These are phyloP conservation scores for Chironomus tepperi DNA, from an alignment of 1,140 invertebrate genomes.

Conservation along the genomic window DNA sequence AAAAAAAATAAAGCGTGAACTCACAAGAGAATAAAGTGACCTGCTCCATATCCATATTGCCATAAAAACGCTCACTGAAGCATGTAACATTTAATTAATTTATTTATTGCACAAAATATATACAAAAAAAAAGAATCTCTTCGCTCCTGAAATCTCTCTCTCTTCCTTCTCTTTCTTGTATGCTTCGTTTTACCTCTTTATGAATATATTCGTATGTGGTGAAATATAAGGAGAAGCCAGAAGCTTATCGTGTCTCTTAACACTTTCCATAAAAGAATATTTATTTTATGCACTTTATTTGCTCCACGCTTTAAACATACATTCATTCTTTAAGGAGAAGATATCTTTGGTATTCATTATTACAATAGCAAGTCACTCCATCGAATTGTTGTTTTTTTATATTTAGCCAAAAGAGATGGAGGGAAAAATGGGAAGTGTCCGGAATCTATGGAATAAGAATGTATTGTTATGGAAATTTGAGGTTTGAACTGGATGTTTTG, in stretches of 20 bases:
- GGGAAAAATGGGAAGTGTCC: too few relatives aligned
- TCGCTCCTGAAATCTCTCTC: background rate
- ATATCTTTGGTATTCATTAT: background rate
- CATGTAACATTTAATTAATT: slow-evolving; percentile 23
- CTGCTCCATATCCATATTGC: slow-evolving; percentile 10
- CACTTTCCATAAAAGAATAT: slow-evolving; percentile 22
- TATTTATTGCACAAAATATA: slow-evolving; percentile 23
- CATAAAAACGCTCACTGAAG: slow-evolving; percentile 16
- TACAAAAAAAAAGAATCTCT: background rate
- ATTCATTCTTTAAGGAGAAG: background rate
- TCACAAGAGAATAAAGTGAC: slow-evolving; percentile 14
- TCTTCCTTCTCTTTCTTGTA: background rate
- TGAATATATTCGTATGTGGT: background rate
- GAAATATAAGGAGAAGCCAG: background rate
- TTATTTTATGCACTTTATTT: slow-evolving; percentile 22
- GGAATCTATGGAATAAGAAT: too few relatives aligned
- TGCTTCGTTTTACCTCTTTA: background rate
- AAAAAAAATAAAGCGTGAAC: slow-evolving; percentile 9
- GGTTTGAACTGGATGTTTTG: too few relatives aligned
- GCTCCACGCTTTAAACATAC: background rate
- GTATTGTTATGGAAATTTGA: too few relatives aligned
- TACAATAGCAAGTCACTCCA: too few relatives aligned
- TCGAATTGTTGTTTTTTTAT: too few relatives aligned
- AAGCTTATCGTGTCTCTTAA: slow-evolving; percentile 24
- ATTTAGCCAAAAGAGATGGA: too few relatives aligned